Conservation (phyloP, 2,113 vertebrate species). For the Platysteira castanea region DNA sequence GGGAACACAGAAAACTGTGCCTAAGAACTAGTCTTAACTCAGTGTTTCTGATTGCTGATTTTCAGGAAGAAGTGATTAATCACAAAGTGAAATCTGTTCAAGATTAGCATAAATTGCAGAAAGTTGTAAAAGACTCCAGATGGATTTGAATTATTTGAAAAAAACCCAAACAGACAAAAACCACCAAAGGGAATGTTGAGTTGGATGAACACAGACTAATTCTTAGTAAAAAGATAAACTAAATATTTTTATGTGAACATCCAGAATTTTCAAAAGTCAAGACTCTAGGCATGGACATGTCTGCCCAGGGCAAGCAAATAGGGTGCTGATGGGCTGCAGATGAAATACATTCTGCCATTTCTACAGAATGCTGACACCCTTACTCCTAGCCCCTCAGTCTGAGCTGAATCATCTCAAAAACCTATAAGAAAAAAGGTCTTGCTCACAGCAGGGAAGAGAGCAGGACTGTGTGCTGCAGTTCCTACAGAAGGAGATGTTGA, state of each 20-base stretch:
- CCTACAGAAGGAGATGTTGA: background rate
- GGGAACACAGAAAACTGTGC: background rate
- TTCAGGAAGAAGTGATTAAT: conserved; percentile 15
- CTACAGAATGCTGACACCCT: background rate
- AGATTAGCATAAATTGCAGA: conserved; percentile 23
- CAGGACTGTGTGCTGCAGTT: background rate
- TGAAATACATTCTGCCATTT: background rate
- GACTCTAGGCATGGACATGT: background rate
- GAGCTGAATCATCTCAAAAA: background rate
- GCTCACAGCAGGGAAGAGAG: background rate
- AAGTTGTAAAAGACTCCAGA: conserved; percentile 13
- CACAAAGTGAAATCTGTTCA: background rate
- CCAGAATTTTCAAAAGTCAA: background rate
- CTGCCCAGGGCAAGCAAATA: background rate
- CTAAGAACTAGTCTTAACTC: background rate
- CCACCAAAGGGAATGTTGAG: background rate
- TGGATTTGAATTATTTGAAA: background rate
- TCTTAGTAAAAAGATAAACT: background rate
- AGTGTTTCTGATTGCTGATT: background rate
- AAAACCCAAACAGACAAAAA: background rate
- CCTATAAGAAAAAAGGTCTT: background rate
- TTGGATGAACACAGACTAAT: background rate
- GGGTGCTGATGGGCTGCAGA: background rate
- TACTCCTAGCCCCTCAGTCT: background rate
- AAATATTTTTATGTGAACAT: background rate